Evolutionary conservation across 2,113 vertebrate genomes (phyloP), one percentile per base, ranked within the genome.

Genomic region (Lethenteron camtschaticum): DNA sequence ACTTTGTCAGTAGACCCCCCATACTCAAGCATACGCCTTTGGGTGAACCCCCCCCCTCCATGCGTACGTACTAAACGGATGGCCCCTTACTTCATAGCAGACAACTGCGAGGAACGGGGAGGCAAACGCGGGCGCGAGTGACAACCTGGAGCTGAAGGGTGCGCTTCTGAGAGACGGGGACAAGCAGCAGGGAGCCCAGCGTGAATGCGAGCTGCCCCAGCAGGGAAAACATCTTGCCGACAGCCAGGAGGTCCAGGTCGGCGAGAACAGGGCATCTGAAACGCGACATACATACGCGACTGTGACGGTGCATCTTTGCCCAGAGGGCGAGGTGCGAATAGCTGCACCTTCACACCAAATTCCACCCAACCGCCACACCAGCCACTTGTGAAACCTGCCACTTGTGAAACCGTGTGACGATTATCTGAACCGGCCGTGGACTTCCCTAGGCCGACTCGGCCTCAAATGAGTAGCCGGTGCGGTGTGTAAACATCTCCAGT

Each of bases 141-240:
- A 41, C 41, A 41, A 95, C 92, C 83, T 92, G 81, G 70, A 94
- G 85, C 76, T 90, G 88, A 71, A 88, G 83, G 55, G 78, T 75
- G 72, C 82, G 81, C 73, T 86, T 90, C 71, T 81, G 81, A 11
- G 79, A 73, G 75, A 84, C 85, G 59, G 89, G 87, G 76, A 88
- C 83, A 71, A 96, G 81, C 70, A 89, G 73, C 0, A 99, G 85
- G n/a, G 87, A 86, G 9, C 88, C 91, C 69, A 97, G 71, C 6
- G 91, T 84, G 68, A 90, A 88, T 2, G 86, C 86, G 0, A 83
- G 81, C 56, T 95, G 83, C 70, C 81, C 84, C 70, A 91, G 73
- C 77, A 92, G 89, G 56, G 82, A 78, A 8, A 87, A 97, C 55
- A 87, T 86, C 73, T 86, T 90, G 13, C 91, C 87, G 56, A 95